phyloP scores from a whole-genome alignment of 2,888 invertebrate genomes.

The Orthosia gracilis region DNA sequence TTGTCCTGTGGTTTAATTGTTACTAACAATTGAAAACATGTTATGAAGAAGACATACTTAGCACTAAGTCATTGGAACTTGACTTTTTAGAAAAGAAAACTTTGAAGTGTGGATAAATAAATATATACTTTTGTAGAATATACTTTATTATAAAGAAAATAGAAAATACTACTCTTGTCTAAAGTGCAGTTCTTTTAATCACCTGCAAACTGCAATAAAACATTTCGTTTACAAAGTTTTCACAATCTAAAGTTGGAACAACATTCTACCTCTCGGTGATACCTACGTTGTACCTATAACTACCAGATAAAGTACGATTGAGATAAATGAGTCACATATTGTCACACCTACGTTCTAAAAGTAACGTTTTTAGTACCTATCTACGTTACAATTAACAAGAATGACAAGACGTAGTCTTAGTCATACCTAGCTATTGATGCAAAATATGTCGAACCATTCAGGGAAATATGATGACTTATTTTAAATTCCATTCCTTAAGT shows the following conservation, averaged over 20 bases:
- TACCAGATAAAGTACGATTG: not conserved
- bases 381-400: not conserved
- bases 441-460: constrained; percentile 3
- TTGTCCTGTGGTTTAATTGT: constrained; percentile 8
- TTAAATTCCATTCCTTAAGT: not conserved
- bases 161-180: too few relatives aligned
- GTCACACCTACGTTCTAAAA: constrained; percentile 27
- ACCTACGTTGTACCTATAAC: too few relatives aligned
- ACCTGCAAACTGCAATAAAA: too few relatives aligned
- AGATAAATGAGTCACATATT: constrained; percentile 1
- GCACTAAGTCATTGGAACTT: too few relatives aligned
- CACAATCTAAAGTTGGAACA: not conserved
- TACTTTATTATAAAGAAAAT: too few relatives aligned
- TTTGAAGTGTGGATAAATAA: too few relatives aligned
- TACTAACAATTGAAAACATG: constrained; percentile 12
- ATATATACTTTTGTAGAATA: too few relatives aligned
- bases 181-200: too few relatives aligned
- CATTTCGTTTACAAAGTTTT: not conserved
- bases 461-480: not conserved
- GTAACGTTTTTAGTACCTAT: not conserved
- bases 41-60: not conserved
- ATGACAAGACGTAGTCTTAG: constrained; percentile 2
- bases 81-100: too few relatives aligned
- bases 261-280: too few relatives aligned
- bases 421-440: not conserved